Base-by-base conservation (phyloP, 2,888 invertebrate genomes). In the Brachyptera risi region DNA sequence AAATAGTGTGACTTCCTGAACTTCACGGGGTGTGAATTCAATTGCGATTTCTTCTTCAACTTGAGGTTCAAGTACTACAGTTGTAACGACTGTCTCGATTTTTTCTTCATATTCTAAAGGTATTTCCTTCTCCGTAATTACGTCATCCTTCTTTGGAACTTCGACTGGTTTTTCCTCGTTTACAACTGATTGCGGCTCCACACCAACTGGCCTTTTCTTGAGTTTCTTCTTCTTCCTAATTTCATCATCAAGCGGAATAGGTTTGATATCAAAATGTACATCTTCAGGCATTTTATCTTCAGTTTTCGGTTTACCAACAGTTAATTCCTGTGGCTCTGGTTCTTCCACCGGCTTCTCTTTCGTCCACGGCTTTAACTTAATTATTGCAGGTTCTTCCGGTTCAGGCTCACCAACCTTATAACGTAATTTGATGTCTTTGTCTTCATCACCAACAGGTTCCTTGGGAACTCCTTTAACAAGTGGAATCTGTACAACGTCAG, bases 401-500 rank as follows among this genome's bases (percentile, higher is more conserved):
- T 70, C 65, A 57, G 72, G 73, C 67, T 73, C 70, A 67, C 78
- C 73, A 19, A 68, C 74, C 68, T 60, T 75, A 72, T 40, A 73
- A 69, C 35, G 69, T 11, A 65, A 35, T 19, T 54, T 63, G 5
- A 63, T 60, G 17, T 65, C 65, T 31, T 59, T 59, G 13, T 63
- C 63, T 54, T 59, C 71, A 23, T 75, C 73, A 31, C 72, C 71
- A 47, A 74, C 73, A 9, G 72, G 74, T 67, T 71, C 69, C n/a
- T 65, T 67, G 19, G 67, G 67, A 23, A 63, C 42, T 38, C 63
- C 60, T 31, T 50, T 59, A 64, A 72, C 74, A 59, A 69, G 61
- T 27, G 49, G 26, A 71, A 71, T 51, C 71, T 68, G 66, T 63
- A 71, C 63, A 5, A 72, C 63, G 61, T 69, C 69, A 13, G 69